Evolutionary conservation across 2,797 vertebrate genomes (phyloP), one percentile per base, ranked within the genome.

Genomic region (Columba guinea): DNA sequence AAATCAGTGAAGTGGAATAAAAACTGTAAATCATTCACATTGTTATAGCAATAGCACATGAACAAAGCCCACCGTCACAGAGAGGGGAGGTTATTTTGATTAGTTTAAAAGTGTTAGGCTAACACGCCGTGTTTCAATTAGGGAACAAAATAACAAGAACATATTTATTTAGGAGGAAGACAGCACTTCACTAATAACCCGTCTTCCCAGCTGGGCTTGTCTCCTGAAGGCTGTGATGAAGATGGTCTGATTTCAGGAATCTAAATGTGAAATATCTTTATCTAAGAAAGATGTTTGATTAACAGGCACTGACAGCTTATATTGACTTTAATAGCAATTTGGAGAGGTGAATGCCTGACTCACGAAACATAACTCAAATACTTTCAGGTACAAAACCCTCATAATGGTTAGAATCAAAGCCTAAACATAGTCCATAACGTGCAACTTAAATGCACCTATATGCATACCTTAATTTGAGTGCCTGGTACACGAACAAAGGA

Each of bases 1-100:
- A 95, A 94, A 87, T 53, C 80, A 95, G 52, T 56, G 39, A 55
- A 21, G 34, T 56, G 75, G 89, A 95, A 91, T 67, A 86, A 96
- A 64, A 90, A 73, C 89, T 96, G 71, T 18, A 92, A 96, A 94
- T 76, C 59, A 74, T 85, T 80, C 81, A 44, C 65, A 22, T 67
- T 87, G 70, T 92, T 92, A 77, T 0, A 81, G 68, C 84, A 86
- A 65, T 30, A 64, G 23, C 55, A 37, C n/a, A 87, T 0, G 22
- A 89, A 89, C 64, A 93, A 94, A 95, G 90, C 76, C 86, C 77
- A 91, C 73, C 84, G 51, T 52, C 81, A 44, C 1, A 2, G 67
- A 82, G 76, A 13, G 0, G 10, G 39, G 41, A 79, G 95, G 86
- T 68, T 89, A 84, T 53, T 92, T 96, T 90, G 79, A 80, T 78